These are phyloP conservation scores for Thalpophila matura DNA, from an alignment of 2,888 invertebrate genomes.

Conservation along the genomic window DNA sequence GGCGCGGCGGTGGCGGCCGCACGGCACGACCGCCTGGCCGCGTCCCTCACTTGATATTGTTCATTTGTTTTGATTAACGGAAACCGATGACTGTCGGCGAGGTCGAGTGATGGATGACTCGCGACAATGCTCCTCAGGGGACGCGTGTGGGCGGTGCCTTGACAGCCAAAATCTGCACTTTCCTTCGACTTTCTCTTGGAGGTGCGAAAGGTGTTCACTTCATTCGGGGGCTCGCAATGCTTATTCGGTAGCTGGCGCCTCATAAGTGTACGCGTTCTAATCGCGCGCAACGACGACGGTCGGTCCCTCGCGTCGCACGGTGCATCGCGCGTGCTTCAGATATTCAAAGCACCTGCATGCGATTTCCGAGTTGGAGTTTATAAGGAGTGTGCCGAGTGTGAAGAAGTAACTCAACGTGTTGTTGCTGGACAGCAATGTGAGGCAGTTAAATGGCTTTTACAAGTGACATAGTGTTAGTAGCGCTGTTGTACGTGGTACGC, in stretches of 20 bases:
- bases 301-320: conserved; percentile 68
- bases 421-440: conserved; percentile 80
- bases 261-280: conserved; percentile 89
- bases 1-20: conserved; percentile 13
- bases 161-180: conserved; percentile 90
- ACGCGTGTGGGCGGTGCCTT: conserved; percentile 87
- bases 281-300: conserved; percentile 75
- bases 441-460: conserved; percentile 78
- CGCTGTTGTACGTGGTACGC: conserved; percentile 82
- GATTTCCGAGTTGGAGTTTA: conserved; percentile 77
- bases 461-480: conserved; percentile 77
- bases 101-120: conserved; percentile 85
- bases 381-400: conserved; percentile 75
- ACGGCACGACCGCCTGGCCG: conserved; percentile 38
- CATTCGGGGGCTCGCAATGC: conserved; percentile 86
- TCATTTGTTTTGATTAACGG: conserved; percentile 80
- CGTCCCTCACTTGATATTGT: conserved; percentile 70
- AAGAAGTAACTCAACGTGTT: conserved; percentile 67
- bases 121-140: conserved; percentile 87
- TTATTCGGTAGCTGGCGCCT: conserved; percentile 89
- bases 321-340: conserved; percentile 80
- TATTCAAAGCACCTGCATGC: conserved; percentile 90
- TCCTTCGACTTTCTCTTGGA: conserved; percentile 90
- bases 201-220: conserved; percentile 89
- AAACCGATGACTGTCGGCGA: conserved; percentile 70